phyloP scores from a whole-genome alignment of 2,888 invertebrate genomes.

The Drosophila parthenogenetica region DNA sequence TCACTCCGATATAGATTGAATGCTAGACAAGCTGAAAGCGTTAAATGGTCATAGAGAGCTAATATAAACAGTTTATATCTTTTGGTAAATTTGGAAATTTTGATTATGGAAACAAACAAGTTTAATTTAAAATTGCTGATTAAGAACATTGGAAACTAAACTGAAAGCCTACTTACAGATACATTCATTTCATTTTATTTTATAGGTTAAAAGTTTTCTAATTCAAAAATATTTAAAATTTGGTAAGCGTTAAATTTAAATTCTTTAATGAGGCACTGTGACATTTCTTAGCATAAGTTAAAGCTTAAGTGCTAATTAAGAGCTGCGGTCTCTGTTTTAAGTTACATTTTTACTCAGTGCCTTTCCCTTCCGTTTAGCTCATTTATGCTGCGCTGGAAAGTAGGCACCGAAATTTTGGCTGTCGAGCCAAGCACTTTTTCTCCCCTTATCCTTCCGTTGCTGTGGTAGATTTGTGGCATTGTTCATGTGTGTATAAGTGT shows the following conservation, averaged over 20 bases:
- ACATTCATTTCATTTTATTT: too few species aligned
- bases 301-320: constrained; percentile 17
- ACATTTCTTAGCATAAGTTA: background rate
- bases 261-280: background rate
- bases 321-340: constrained; percentile 16
- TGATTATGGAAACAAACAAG: background rate
- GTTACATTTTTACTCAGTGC: constrained; percentile 8
- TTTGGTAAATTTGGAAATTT: constrained; percentile 34
- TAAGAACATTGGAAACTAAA: background rate
- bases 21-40: constrained; percentile 38
- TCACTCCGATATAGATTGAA: constrained; percentile 7
- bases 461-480: constrained; percentile 56
- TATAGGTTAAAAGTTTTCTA: too few species aligned
- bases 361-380: constrained; percentile 1
- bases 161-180: background rate
- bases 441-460: constrained; percentile 57
- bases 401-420: constrained; percentile 43
- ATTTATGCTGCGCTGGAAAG: constrained; percentile 33
- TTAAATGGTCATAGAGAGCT: constrained; percentile 44
- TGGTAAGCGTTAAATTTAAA: background rate
- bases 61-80: constrained; percentile 33
- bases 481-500: constrained; percentile 11
- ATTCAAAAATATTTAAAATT: too few species aligned
- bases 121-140: background rate
- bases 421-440: constrained; percentile 17